phyloP scores from a whole-genome alignment of 2,888 invertebrate species.

The Isoperla grammatica region DNA sequence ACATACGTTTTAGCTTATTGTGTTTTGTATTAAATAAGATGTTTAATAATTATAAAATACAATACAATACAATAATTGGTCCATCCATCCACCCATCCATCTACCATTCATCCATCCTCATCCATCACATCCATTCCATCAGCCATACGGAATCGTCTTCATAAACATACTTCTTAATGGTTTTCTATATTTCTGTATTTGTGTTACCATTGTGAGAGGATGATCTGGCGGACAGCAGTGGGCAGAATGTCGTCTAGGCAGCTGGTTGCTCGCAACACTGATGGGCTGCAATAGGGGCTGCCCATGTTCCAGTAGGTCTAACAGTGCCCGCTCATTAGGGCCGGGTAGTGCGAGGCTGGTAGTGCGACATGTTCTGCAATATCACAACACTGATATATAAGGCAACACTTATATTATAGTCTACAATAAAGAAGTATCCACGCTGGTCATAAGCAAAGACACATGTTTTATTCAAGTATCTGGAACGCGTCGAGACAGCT shows the following conservation, averaged over 20 bases:
- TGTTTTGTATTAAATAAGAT: no score
- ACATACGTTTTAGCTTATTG: no score
- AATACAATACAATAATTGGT: no score
- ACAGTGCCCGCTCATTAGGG: slow-evolving; percentile 15
- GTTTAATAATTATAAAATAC: no score
- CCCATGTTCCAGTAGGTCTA: slow-evolving; percentile 20
- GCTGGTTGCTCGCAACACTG: slow-evolving; percentile 13
- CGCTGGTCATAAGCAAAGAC: background rate
- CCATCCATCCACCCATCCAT: no score
- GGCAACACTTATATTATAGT: no score
- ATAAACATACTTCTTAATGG: no score
- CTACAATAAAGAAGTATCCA: background rate
- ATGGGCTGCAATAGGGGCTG: slow-evolving; percentile 11
- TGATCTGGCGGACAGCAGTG: slow-evolving; percentile 17
- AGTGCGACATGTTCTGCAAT: slow-evolving; percentile 18
- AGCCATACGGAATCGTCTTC: no score
- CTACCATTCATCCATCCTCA: no score
- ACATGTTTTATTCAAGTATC: background rate
- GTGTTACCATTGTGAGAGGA: slow-evolving; percentile 8
- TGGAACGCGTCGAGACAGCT: background rate
- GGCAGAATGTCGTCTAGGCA: slow-evolving; percentile 26
- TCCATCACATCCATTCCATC: no score
- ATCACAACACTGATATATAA: no score
- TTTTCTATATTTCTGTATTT: no score
- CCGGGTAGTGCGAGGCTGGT: slow-evolving; percentile 24